These are phyloP conservation scores for Periplaneta americana DNA, from an alignment of 1,140 invertebrate genomes.

Conservation along the genomic window DNA sequence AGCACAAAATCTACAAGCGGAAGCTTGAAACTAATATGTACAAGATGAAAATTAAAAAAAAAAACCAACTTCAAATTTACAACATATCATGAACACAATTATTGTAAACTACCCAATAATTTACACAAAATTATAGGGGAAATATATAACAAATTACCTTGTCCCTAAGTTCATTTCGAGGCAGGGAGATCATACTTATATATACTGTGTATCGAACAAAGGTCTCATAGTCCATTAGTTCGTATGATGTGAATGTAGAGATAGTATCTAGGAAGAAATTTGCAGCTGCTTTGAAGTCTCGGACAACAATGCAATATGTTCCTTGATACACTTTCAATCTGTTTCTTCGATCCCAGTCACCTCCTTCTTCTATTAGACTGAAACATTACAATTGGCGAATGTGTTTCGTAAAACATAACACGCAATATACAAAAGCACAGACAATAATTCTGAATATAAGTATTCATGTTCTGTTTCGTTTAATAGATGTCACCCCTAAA, in stretches of 20 bases:
- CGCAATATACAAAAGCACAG: neutral
- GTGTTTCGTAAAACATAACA: too few relatives aligned
- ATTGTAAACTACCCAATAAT: too few relatives aligned
- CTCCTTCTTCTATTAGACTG: conserved; percentile 92
- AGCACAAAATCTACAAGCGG: too few relatives aligned
- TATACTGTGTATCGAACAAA: conserved; percentile 91
- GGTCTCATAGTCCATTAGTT: conserved; percentile 93
- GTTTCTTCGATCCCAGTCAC: conserved; percentile 98
- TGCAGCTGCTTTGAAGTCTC: conserved; percentile 95
- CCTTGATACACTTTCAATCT: conserved; percentile 94
- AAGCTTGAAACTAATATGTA: too few relatives aligned
- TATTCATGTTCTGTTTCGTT: too few relatives aligned
- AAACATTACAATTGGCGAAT: conserved; percentile 26
- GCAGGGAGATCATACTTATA: conserved; percentile 78
- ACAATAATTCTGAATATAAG: too few relatives aligned
- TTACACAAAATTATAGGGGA: too few relatives aligned
- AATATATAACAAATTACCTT: too few relatives aligned
- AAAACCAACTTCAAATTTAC: too few relatives aligned
- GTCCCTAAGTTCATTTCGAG: conserved; percentile 74
- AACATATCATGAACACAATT: too few relatives aligned
- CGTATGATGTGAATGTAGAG: conserved; percentile 98
- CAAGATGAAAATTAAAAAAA: too few relatives aligned
- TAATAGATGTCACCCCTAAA: neutral
- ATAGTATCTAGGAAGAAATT: conserved; percentile 96
- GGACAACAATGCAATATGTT: conserved; percentile 90